A percentile compares a stretch with the other conserved stretches of the same genome.
Conservation (phyloP, 2,113 vertebrate species). For the Pampusana beccarii region DNA sequence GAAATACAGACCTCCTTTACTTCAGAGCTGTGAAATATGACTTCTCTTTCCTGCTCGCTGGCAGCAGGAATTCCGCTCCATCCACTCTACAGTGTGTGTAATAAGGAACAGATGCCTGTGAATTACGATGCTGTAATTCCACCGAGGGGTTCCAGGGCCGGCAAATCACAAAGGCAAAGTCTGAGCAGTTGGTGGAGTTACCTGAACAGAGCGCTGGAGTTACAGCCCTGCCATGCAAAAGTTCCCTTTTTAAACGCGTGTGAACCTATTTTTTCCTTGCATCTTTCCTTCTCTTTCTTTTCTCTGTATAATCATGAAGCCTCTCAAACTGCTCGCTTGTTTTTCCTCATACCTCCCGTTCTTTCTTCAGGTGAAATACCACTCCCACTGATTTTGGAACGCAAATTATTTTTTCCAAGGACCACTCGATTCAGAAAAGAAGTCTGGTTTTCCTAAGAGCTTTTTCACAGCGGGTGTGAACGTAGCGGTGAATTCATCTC, state of each 20-base stretch:
- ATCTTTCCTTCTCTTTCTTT: neutral
- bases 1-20: slow-evolving; percentile 21
- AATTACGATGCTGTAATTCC: slow-evolving; percentile 17
- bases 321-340: neutral
- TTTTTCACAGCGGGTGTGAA: neutral
- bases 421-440: neutral
- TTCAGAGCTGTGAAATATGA: slow-evolving; percentile 10
- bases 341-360: neutral
- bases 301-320: neutral
- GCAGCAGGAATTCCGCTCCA: slow-evolving; percentile 27
- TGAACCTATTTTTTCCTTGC: neutral
- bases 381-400: neutral
- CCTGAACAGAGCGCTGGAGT: neutral
- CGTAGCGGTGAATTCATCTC: neutral
- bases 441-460: neutral
- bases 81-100: neutral
- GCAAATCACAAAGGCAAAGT: neutral
- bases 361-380: neutral
- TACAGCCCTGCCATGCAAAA: neutral
- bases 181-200: neutral
- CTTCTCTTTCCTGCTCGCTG: slow-evolving; percentile 28
- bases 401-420: neutral
- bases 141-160: slow-evolving; percentile 2
- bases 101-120: slow-evolving; percentile 9
- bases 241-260: neutral